These are phyloP conservation scores for Coreoperca whiteheadi DNA, from an alignment of 2,113 vertebrate genomes.

Conservation along the genomic window DNA sequence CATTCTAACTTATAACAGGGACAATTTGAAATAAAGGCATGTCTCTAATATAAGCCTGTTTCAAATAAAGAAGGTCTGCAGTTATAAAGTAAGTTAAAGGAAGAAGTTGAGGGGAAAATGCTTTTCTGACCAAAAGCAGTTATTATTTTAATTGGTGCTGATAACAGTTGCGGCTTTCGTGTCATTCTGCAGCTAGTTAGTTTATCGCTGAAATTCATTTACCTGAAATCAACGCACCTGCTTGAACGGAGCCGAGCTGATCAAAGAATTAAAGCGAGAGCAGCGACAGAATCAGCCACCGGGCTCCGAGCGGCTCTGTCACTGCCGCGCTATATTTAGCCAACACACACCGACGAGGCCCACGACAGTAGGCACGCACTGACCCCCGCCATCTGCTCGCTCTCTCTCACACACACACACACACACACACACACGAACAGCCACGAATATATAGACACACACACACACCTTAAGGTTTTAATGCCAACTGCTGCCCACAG, in stretches of 20 bases:
- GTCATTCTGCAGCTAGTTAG: neutral
- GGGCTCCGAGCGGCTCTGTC: conserved; percentile 65
- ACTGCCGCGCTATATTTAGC: conserved; percentile 82
- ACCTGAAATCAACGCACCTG: conserved; percentile 12
- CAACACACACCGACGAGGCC: conserved; percentile 66
- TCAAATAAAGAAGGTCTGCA: neutral
- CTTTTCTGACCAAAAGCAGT: neutral
- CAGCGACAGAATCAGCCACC: conserved; percentile 30
- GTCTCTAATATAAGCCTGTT: neutral
- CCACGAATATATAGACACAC: conserved; percentile 35
- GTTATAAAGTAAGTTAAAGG: no score
- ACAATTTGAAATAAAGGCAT: neutral
- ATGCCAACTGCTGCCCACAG: conserved; percentile 63
- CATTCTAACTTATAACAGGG: no score
- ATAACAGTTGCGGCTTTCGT: conserved; percentile 15
- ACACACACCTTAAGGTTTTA: conserved; percentile 60
- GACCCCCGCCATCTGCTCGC: conserved; percentile 83
- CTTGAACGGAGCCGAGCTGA: conserved; percentile 49
- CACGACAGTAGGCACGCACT: conserved; percentile 67
- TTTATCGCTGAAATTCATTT: conserved; percentile 22
- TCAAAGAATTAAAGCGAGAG: conserved; percentile 47
- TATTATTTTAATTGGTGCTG: neutral
- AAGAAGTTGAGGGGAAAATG: neutral
- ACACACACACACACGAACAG: conserved; percentile 43
- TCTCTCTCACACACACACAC: neutral